Evolutionary conservation across 2,113 vertebrate genomes (phyloP).

Genomic region (Nipponia nippon): DNA sequence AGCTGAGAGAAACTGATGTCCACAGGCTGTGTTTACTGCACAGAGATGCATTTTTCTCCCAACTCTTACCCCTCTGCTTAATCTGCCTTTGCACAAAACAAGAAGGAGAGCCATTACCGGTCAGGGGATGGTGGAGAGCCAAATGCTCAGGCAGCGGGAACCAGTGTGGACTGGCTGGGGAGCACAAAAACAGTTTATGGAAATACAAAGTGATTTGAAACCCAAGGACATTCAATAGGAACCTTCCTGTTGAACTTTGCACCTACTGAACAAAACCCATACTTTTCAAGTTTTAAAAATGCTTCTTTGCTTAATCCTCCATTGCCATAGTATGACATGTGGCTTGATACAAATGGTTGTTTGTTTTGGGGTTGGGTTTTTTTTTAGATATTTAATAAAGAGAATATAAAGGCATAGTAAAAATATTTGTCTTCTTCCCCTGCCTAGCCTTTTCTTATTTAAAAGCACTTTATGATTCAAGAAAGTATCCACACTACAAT

Average conservation of each 20-base stretch:
- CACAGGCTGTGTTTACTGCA: neutral
- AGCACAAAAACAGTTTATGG: accelerated
- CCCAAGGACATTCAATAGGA: neutral
- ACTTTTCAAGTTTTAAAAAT: neutral
- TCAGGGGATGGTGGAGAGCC: neutral
- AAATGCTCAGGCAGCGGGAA: neutral
- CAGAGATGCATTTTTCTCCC: neutral
- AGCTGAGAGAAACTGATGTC: neutral
- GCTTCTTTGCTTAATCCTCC: neutral
- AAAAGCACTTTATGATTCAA: neutral
- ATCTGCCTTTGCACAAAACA: neutral
- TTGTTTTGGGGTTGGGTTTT: neutral
- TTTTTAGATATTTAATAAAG: neutral
- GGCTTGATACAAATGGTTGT: neutral
- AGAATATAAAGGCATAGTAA: neutral
- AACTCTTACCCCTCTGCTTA: neutral
- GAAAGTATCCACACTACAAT: neutral
- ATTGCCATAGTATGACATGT: neutral
- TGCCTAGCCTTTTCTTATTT: neutral
- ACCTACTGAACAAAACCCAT: neutral
- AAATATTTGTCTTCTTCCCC: neutral
- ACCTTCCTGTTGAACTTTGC: neutral
- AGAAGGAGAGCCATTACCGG: neutral
- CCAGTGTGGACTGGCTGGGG: accelerated
- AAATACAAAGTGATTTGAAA: neutral